Percentiles rank a stretch among this genome's conserved stretches.
Evolutionary conservation across 2,888 invertebrate genomes (phyloP).

Genomic region (Lasioglossum villosulum): DNA sequence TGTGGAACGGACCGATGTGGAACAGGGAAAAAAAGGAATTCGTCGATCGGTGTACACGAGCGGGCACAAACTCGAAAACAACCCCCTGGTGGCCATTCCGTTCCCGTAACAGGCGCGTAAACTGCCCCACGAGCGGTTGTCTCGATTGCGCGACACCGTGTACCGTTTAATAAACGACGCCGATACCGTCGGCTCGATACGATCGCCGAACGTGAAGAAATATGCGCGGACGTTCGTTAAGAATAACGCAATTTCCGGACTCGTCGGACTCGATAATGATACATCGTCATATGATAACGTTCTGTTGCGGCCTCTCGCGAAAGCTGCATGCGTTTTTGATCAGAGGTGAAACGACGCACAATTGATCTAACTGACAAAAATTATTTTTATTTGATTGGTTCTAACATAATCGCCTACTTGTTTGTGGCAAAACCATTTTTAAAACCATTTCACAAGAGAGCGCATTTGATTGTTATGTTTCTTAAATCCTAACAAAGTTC

Average conservation of each 20-base stretch:
- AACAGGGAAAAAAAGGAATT: background rate
- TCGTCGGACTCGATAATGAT: slow-evolving; percentile 74
- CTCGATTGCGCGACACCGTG: slow-evolving; percentile 25
- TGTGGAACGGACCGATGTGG: background rate
- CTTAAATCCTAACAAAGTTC: no score
- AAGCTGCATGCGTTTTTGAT: slow-evolving; percentile 34
- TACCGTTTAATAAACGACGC: slow-evolving; percentile 58
- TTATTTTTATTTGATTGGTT: background rate
- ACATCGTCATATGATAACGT: slow-evolving; percentile 77
- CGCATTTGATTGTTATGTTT: no score
- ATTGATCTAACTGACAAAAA: background rate
- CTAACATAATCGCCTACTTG: background rate
- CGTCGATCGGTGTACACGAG: slow-evolving; percentile 13
- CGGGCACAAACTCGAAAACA: slow-evolving; percentile 36
- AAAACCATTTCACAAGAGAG: no score
- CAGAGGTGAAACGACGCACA: slow-evolving; percentile 22
- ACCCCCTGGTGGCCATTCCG: slow-evolving; percentile 32
- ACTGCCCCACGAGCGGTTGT: slow-evolving; percentile 33
- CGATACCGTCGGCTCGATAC: slow-evolving; percentile 49
- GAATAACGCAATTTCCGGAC: slow-evolving; percentile 75
- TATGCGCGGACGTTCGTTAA: slow-evolving; percentile 68
- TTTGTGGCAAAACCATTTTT: background rate
- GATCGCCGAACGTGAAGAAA: slow-evolving; percentile 53
- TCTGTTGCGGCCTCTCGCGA: slow-evolving; percentile 71
- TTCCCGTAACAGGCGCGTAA: slow-evolving; percentile 28